Base-by-base conservation (phyloP, 2,113 vertebrate genomes). In the Morone saxatilis region DNA sequence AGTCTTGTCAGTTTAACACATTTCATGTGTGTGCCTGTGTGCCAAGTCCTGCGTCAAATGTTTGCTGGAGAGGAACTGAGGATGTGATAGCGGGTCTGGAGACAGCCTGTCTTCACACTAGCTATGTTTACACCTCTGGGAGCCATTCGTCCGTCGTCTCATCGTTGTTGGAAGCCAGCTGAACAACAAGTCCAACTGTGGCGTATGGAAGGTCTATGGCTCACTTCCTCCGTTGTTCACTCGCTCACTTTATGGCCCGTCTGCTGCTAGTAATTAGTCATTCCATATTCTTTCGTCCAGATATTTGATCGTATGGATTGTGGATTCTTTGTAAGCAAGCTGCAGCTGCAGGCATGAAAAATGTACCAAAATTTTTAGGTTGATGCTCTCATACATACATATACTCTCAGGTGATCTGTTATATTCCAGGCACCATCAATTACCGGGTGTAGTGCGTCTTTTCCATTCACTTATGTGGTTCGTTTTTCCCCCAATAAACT, bases 101-200 rank as follows among this genome's bases (percentile, higher is more conserved):
- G 93, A 94, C 91, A 89, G 94, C 81, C 87, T 90, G 93, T 93
- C 90, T 92, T 94, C 92, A 93, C 91, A 93, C 89, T 85, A 47
- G 76, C 74, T 93, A 86, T 94, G 93, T 95, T 94, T 95, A 95
- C 93, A 91, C 93, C 93, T 92, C 81, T 43, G 90, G 92, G 93
- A 94, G 91, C 89, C 90, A 89, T 94, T 92, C 65, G 75, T 87
- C 92, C 77, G 76, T 91, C 78, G 78, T 88, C 90, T 89, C 89
- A 71, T 92, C 91, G 67, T 89, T 86, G 87, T 89, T 85, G 80
- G 91, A 90, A 93, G 91, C 87, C 76, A 41, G 84, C 74, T 69
- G 78, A 89, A 89, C 83, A 80, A 78, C 84, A 85, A 89, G 83
- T 85, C 78, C 69, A 71, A 80, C 81, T 12, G 88, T 51, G 81